A percentile compares a stretch with the other conserved stretches of the same genome.
Evolutionary conservation across 2,797 vertebrate genomes (phyloP).

Genomic region (Otus scops): DNA sequence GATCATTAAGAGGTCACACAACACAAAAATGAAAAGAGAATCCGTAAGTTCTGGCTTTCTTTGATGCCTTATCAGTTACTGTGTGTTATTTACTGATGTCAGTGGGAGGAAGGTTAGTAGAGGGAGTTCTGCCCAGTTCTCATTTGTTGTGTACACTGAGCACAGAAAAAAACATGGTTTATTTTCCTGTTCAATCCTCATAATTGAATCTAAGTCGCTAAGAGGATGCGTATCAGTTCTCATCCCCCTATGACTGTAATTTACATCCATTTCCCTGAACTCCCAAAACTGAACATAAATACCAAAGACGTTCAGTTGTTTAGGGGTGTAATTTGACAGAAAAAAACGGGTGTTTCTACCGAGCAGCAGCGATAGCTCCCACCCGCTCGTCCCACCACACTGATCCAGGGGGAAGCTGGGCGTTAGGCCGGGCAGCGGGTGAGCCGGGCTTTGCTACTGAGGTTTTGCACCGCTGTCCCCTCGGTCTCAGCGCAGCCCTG

Average conservation of each 20-base stretch:
- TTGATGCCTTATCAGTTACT: rapidly evolving
- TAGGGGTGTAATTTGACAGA: background rate
- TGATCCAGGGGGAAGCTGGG: rapidly evolving
- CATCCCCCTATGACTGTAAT: rapidly evolving
- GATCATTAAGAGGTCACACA: background rate
- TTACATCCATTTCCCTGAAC: too few species aligned
- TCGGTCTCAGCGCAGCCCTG: background rate
- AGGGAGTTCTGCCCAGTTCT: rapidly evolving
- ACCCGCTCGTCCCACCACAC: rapidly evolving
- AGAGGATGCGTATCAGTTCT: background rate
- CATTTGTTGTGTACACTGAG: rapidly evolving
- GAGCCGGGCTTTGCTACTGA: too few species aligned
- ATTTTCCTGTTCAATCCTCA: too few species aligned
- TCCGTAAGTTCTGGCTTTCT: background rate
- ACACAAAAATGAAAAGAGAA: background rate
- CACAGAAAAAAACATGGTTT: rapidly evolving
- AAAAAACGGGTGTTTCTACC: background rate
- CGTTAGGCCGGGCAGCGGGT: rapidly evolving
- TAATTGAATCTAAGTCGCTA: too few species aligned
- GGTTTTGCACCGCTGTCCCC: rapidly evolving
- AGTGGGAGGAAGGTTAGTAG: rapidly evolving
- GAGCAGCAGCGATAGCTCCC: background rate
- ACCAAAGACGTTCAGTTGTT: too few species aligned
- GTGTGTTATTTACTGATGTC: rapidly evolving
- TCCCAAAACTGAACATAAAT: background rate